Evolutionary conservation across 1,140 invertebrate genomes (phyloP), one percentile per base, ranked within the genome.

Genomic region (Penaeus indicus): DNA sequence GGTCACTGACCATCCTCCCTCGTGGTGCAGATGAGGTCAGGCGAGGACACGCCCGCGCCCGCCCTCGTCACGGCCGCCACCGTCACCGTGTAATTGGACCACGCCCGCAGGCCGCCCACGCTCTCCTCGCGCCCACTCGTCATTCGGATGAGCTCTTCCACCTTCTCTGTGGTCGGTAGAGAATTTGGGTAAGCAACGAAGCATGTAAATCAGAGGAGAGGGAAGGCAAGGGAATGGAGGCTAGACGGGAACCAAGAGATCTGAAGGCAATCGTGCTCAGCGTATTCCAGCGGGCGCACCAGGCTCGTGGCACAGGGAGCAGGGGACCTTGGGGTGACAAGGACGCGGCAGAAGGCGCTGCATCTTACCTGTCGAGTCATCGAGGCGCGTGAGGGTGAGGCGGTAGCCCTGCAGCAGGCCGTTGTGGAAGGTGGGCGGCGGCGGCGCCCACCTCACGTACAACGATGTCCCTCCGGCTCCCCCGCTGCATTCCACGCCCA

Each of bases 391-490:
- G 64, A 88, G 86, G 60, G 86, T 94, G 77, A 98, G 95, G 93
- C 97, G 97, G 93, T 97, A 98, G 19, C 97, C 97, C 91, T 96
- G 95, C 91, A 98, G 95, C 42, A 96, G 94, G 54, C 97, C 97
- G 91, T 97, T 96, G 89, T 97, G 95, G 62, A 95, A 95, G 92
- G 96, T 95, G 32, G 95, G 93, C 0, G 96, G 96, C 11, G 97
- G 97, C 19, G 96, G 94, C n/a, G 95, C 95, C 97, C 97, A 98
- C 38, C 95, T 95, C 84, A 97, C 94, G 92, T 96, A 95, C 32
- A 98, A 93, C 84, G 95, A 96, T 92, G 96, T 95, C 10, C 97
- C 95, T 13, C 96, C 95, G 32, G 96, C 92, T 21, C 85, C 86
- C 42, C 96, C 94, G 75, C 94, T 94, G 92, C 96, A 97, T 62